Evolutionary conservation across 2,797 vertebrate genomes (phyloP).

Genomic region (Ceyx erithaca): DNA sequence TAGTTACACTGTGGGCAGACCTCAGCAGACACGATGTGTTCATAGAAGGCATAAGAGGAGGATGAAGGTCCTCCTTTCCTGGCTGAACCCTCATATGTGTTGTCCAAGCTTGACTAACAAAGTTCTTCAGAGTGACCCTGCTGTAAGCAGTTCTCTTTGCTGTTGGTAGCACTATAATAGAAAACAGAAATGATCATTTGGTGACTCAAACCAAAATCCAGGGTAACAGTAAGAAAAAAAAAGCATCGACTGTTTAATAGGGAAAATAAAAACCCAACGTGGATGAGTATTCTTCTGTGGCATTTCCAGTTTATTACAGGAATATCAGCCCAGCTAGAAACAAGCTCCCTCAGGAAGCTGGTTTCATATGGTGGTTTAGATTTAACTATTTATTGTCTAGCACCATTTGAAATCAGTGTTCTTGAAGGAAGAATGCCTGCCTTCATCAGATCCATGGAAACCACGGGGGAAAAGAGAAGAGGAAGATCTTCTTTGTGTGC

Average conservation of each 20-base stretch:
- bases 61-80: neutral
- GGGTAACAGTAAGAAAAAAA: conserved; percentile 17
- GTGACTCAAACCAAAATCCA: neutral
- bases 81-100: neutral
- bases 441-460: neutral
- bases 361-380: conserved; percentile 99
- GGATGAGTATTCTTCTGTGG: conserved; percentile 47
- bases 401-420: conserved; percentile 99
- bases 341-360: conserved; percentile 94
- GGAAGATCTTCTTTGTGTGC: neutral
- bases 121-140: neutral
- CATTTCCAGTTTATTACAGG: conserved; percentile 31
- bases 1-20: neutral
- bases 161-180: neutral
- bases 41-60: neutral
- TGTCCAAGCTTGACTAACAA: neutral
- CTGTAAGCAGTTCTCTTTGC: conserved; percentile 14
- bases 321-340: conserved; percentile 6
- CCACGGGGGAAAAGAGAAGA: neutral
- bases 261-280: neutral
- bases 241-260: neutral
- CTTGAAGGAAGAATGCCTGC: conserved; percentile 88
- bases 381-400: conserved; percentile 95
- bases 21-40: neutral
- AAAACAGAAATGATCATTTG: neutral